These are phyloP conservation scores for Disparrhopalites patrizii DNA, from an alignment of 2,888 invertebrate species.

Conservation along the genomic window DNA sequence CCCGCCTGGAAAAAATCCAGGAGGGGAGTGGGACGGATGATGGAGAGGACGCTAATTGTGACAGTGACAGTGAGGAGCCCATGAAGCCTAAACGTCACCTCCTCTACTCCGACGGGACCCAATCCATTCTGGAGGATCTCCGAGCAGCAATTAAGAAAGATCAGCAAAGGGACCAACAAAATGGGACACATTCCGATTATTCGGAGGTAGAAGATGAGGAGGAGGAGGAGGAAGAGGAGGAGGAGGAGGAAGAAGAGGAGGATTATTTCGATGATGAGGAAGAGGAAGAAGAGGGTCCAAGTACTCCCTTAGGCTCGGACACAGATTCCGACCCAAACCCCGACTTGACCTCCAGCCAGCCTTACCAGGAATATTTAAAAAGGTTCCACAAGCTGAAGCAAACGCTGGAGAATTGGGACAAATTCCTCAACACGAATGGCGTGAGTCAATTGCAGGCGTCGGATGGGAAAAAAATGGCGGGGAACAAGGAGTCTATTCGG, in stretches of 20 bases:
- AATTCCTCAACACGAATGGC: conserved; percentile 36
- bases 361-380: conserved; percentile 37
- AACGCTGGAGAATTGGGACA: conserved; percentile 41
- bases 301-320: not conserved
- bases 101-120: too few species aligned
- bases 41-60: not conserved
- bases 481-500: conserved; percentile 37
- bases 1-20: not conserved
- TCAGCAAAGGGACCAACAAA: too few species aligned
- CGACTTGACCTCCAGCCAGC: conserved; percentile 12
- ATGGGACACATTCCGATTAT: too few species aligned
- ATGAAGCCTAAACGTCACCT: not conserved
- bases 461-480: conserved; percentile 31
- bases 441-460: conserved; percentile 40
- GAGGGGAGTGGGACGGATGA: not conserved
- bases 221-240: not conserved
- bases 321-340: conserved; percentile 16
- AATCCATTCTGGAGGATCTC: too few species aligned
- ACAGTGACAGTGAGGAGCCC: too few species aligned
- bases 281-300: not conserved
- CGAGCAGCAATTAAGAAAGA: too few species aligned
- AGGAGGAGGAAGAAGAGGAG: not conserved
- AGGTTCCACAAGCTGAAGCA: conserved; percentile 38
- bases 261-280: not conserved
- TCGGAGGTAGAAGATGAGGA: not conserved